Base-by-base conservation (phyloP, 1,140 invertebrate genomes). In the Neuroterus valhalla region DNA sequence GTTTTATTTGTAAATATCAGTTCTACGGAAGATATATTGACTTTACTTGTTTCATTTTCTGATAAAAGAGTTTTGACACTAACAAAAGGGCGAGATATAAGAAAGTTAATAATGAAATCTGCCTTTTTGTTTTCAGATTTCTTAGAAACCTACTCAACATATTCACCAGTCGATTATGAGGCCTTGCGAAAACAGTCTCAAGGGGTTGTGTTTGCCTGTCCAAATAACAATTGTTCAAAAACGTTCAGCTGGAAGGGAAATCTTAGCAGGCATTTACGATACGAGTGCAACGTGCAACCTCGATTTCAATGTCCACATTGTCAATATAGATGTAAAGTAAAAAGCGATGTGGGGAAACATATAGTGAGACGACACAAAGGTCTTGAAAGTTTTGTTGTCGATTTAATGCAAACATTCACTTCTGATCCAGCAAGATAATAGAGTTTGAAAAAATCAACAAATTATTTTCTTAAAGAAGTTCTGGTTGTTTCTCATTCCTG, bases 221-320 rank as follows among this genome's bases (percentile, higher is more conserved):
- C 75, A 0, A 80, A 75, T 26, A 5, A 19, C 0, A 78, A 87
- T 67, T 91, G 91, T 77, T 84, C 82, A 42, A 85, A 89, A 23
- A 74, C 74, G 11, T 92, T 91, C 73, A 83, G 81, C 11, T 81
- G 87, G 42, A 84, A 83, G 19, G 84, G 86, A 69, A 86, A 80
- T 62, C 70, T 89, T 2, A 83, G 70, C 8, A 72, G 82, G 12
- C 85, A 90, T 70, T 72, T 86, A 73, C 85, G 86, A 12, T 88
- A 89, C 72, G 88, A 90, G 48, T 91, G 90, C 67, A 88, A 89
- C 4, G 74, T 85, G 1, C 81, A 85, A 19, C 86, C 88, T 2
- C 77, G 84, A 43, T 85, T 85, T 84, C 92, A 93, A 82, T 95
- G 94, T 86, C 93, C 93, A 2, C 94, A 94, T 87, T 95, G 94